Conservation (phyloP, 2,888 invertebrate species). For the Galerucella nymphaeae region DNA sequence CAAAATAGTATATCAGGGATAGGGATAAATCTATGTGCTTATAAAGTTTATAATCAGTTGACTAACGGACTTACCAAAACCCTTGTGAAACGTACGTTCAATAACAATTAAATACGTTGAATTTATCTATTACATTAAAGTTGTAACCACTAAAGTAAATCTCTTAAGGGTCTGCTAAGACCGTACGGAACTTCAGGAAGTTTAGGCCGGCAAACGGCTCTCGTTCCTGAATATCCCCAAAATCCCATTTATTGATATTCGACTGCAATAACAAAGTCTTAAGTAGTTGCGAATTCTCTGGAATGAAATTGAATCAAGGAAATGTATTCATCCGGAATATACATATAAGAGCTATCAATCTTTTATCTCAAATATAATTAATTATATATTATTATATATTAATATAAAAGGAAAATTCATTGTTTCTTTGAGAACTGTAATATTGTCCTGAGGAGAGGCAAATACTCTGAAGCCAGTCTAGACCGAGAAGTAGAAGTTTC, state of each 20-base stretch:
- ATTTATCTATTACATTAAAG: constrained; percentile 28
- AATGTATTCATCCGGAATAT: neutral
- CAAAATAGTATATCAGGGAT: no score
- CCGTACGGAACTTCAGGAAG: constrained; percentile 18
- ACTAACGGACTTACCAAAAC: constrained; percentile 18
- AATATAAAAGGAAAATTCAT: no score
- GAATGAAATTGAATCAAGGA: neutral
- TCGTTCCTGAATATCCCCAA: constrained; percentile 15
- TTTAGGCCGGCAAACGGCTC: constrained; percentile 8
- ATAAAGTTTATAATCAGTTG: constrained; percentile 26
- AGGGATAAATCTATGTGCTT: neutral
- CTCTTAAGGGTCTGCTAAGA: constrained; percentile 25
- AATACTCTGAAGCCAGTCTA: no score
- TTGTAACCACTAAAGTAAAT: constrained; percentile 25
- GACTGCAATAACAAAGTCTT: constrained; percentile 20
- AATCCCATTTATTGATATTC: constrained; percentile 34
- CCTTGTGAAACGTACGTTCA: constrained; percentile 9
- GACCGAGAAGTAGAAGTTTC: no score
- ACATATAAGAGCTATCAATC: no score
- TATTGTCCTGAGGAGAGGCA: no score
- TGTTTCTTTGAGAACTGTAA: no score
- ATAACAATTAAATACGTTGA: constrained; percentile 28
- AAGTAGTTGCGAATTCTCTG: neutral
- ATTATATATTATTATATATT: no score
- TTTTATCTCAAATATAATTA: no score